Base-by-base conservation (phyloP, 2,888 invertebrate genomes). In the Suillia variegata region DNA sequence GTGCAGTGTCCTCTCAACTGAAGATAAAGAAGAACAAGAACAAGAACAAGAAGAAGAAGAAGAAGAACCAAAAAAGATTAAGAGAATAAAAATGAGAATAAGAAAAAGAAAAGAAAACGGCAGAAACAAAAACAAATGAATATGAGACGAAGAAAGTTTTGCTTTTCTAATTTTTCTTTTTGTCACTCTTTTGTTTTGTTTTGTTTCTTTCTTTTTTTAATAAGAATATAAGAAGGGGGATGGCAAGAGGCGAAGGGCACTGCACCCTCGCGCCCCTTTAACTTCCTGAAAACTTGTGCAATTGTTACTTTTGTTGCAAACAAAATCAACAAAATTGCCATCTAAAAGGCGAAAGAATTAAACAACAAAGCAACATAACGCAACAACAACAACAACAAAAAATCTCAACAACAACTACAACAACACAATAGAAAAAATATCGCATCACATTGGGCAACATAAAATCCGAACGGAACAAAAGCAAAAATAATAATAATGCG, bases 261-360 rank as follows among this genome's bases (percentile, higher is more conserved):
- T n/a, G n/a, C n/a, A n/a, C n/a, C n/a, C n/a, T n/a, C n/a, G n/a
- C n/a, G n/a, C n/a, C n/a, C n/a, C n/a, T n/a, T n/a, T n/a, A 45
- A 45, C 45, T 45, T 45, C 45, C 45, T 45, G 18, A 45, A 38
- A 38, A 45, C 20, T 18, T 45, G 45, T 45, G 6, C 45, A 45
- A 45, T 45, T 45, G 45, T 20, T 45, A 18, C 45, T 45, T 45
- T 45, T 45, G 45, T 5, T 45, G 45, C 45, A 18, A 38, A 45
- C 17, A 45, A 45, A 45, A 45, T 17, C 45, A 20, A 45, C 45
- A 18, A 20, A 45, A 45, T 20, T 45, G 13, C 45, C 45, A 45
- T 20, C 45, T 20, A 20, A 13, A 45, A 45, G 45, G 5, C 45
- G 45, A 17, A 8, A 13, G 20, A 45, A 18, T 45, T 45, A 4